phyloP scores from a whole-genome alignment of 2,797 vertebrate species.

The Chelon auratus region DNA sequence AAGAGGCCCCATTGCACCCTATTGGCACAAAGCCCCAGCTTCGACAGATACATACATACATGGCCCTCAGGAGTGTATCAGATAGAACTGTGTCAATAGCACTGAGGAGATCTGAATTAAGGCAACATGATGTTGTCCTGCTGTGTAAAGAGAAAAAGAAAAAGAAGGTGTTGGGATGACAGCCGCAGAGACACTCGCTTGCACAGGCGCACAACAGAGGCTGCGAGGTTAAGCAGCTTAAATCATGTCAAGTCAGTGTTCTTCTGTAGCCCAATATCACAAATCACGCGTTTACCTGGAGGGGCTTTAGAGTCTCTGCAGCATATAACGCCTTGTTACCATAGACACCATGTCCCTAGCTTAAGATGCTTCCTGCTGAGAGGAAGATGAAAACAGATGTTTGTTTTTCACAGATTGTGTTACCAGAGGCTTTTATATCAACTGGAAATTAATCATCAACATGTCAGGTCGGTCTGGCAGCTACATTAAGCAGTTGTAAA shows the following conservation, averaged over 20 bases:
- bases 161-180: constrained; percentile 30
- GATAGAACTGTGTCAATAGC: constrained; percentile 35
- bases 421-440: constrained; percentile 81
- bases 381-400: constrained; percentile 84
- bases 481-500: constrained; percentile 1
- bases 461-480: constrained; percentile 8
- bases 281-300: not conserved
- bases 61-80: not conserved
- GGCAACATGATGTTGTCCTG: constrained; percentile 24
- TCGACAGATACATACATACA: constrained; percentile 9
- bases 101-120: constrained; percentile 9
- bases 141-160: constrained; percentile 15
- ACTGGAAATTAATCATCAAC: constrained; percentile 53
- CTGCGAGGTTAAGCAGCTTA: constrained; percentile 59
- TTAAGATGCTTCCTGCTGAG: constrained; percentile 77
- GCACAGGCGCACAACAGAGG: constrained; percentile 4
- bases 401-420: constrained; percentile 71
- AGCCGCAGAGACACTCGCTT: constrained; percentile 7
- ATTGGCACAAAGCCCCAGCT: constrained; percentile 5
- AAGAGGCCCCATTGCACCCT: not conserved
- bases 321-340: not conserved
- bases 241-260: constrained; percentile 11
- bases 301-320: constrained; percentile 7
- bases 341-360: constrained; percentile 14
- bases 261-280: constrained; percentile 13